phyloP scores from a whole-genome alignment of 1,140 invertebrate species.

The Thalassaphorura encarpata region DNA sequence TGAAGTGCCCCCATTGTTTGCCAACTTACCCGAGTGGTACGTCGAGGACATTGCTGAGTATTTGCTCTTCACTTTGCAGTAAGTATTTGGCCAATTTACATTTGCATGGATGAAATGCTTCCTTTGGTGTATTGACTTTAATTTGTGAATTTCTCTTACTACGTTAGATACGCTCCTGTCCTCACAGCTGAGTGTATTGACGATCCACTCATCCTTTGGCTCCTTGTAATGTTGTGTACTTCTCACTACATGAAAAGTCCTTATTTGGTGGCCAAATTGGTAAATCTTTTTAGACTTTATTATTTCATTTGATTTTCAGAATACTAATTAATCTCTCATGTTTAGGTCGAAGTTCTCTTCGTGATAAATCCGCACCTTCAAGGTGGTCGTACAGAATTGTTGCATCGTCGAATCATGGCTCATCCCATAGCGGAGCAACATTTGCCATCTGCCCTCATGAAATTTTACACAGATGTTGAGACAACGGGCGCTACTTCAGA shows the following conservation, averaged over 20 bases:
- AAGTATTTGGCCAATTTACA: constrained; percentile 44
- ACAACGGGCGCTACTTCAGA: constrained; percentile 85
- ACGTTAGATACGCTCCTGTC: constrained; percentile 6
- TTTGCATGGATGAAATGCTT: too few species aligned
- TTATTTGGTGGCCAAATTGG: constrained; percentile 86
- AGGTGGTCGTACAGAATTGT: constrained; percentile 48
- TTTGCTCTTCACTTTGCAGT: constrained; percentile 83
- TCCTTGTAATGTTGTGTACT: constrained; percentile 78
- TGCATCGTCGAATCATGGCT: constrained; percentile 61
- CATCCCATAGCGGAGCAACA: constrained; percentile 73
- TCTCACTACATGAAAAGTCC: constrained; percentile 88
- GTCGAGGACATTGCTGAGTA: constrained; percentile 94
- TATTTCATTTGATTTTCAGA: constrained; percentile 25
- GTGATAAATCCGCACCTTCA: constrained; percentile 74
- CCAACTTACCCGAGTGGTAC: constrained; percentile 89
- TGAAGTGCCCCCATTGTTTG: constrained; percentile 61
- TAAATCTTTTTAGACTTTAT: constrained; percentile 6
- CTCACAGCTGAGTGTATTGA: constrained; percentile 56
- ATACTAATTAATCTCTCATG: constrained; percentile 24
- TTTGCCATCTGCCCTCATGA: constrained; percentile 83
- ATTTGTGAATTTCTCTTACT: too few species aligned
- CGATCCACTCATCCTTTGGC: constrained; percentile 72
- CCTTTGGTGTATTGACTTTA: too few species aligned
- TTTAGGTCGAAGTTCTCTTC: constrained; percentile 75
- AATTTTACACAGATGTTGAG: constrained; percentile 97